A percentile compares a stretch with the other conserved stretches of the same genome.
These are phyloP conservation scores for Cataglyphis cursor DNA, from an alignment of 2,888 invertebrate genomes.

Conservation along the genomic window DNA sequence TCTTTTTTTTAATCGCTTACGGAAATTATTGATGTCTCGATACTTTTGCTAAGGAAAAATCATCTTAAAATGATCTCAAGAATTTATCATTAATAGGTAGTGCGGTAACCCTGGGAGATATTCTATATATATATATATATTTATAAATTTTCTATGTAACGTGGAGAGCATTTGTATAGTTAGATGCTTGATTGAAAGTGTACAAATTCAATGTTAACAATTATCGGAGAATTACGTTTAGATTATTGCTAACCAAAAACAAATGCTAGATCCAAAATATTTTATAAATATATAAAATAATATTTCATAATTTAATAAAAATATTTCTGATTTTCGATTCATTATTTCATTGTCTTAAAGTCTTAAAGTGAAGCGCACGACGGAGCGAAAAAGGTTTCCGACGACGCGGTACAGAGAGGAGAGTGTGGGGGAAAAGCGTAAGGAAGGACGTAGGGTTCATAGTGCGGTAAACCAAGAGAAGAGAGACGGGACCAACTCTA, in stretches of 20 bases:
- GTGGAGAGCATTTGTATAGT: too few species aligned
- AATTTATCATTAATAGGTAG: too few species aligned
- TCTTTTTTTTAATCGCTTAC: too few species aligned
- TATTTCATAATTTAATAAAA: background rate
- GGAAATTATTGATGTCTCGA: too few species aligned
- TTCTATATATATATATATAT: too few species aligned
- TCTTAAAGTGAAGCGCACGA: background rate
- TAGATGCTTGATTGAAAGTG: too few species aligned
- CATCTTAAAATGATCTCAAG: too few species aligned
- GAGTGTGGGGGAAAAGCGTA: background rate
- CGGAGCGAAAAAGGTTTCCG: constrained; percentile 43
- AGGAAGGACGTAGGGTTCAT: constrained; percentile 67
- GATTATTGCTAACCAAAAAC: background rate
- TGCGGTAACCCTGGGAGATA: too few species aligned
- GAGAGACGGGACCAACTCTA: constrained; percentile 68
- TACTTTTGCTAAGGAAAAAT: too few species aligned
- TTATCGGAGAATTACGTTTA: background rate
- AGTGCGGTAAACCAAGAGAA: constrained; percentile 68
- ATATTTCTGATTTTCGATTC: background rate
- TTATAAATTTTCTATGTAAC: too few species aligned
- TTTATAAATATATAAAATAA: background rate
- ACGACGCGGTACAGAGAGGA: constrained; percentile 33
- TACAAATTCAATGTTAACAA: background rate
- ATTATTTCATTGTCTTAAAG: background rate
- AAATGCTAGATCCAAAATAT: background rate